Base-by-base conservation (phyloP, 2,888 invertebrate genomes). In the Tinea pellionella region DNA sequence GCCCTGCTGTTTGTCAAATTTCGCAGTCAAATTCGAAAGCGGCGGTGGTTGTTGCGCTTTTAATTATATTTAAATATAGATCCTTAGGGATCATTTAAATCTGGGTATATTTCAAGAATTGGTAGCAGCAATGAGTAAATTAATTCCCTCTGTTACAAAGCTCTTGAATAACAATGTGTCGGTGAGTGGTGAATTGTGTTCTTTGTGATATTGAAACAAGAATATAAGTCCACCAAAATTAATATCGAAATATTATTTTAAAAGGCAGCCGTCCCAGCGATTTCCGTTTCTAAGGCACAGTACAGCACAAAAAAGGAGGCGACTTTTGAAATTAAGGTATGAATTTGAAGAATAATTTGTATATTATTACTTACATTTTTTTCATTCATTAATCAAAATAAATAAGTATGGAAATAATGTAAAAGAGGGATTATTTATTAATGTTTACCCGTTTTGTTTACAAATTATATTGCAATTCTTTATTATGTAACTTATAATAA, bases 261-360 rank as follows among this genome's bases (percentile, higher is more conserved):
- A 86, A 87, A 86, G 77, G 68, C 72, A 61, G 72, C 73, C 62
- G 71, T 72, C 62, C 82, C 83, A 62, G 74, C 71, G 63, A 69
- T 71, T 55, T 63, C 73, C 43, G 68, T 74, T n/a, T 67, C 76
- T 60, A 90, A 88, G 66, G 84, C 82, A 64, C 90, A 89, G 68
- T 92, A 90, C 73, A 84, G 85, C 68, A 80, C 83, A 65, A 89
- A 89, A 63, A 89, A 89, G 7, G 91, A 92, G 74, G 90, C 90
- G 6, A 79, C 82, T 11, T 91, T 90, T 68, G 91, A 91, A 75
- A 89, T 90, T 9, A 86, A 89, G 85, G 89, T 89, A 72, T 53
- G 24, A 13, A 51, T 53, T 53, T 18, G 12, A 11, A 53, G 7
- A 53, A 53, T 53, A 9, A 13, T 47, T 53, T 12, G 29, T 37